Base-by-base conservation (phyloP, 2,113 vertebrate species). In the Dromiciops gliroides region DNA sequence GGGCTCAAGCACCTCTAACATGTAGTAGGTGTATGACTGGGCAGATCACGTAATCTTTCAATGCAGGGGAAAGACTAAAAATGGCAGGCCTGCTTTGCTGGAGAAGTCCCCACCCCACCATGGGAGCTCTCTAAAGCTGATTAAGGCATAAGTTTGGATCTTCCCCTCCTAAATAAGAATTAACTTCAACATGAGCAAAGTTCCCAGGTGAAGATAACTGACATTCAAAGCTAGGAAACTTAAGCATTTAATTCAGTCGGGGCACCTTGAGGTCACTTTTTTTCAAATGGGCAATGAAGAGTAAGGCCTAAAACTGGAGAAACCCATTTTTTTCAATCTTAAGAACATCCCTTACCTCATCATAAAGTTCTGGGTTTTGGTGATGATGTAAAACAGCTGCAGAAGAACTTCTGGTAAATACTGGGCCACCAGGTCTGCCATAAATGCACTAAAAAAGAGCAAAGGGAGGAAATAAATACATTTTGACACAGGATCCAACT, bases 301-400 rank as follows among this genome's bases (percentile, higher is more conserved):
- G 49, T 91, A 51, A 92, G 91, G 89, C 7, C 19, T 89, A 49
- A 94, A 91, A 25, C 31, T 10, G 24, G 19, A 56, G 91, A 28
- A 94, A 94, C 1, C 92, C 51, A 48, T 22, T 50, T 90, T 75
- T 22, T 50, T 90, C 60, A 94, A 48, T 93, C 48, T 88, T 94
- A 93, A 96, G 90, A 95, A 91, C 4, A 92, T 24, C 94, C 48
- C 98, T 98, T 97, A 99, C 99, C 99, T 99, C 99, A 95, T 99
- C 99, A 96, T 99, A 99, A 98, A 99, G 99, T 96, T 99, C 99
- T 16, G 99, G 99, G 98, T 99, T 99, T 96, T 99, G 99, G 91
- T 99, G 99, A 96, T 99, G 99, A 98, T 99, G 99, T 50, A 99
- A 98, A 94, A 99, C 99, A 48, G 99, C 98, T 97, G 99, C 99